Evolutionary conservation across 2,113 vertebrate species (phyloP).

Genomic region (Romanogobio albipinnatus): DNA sequence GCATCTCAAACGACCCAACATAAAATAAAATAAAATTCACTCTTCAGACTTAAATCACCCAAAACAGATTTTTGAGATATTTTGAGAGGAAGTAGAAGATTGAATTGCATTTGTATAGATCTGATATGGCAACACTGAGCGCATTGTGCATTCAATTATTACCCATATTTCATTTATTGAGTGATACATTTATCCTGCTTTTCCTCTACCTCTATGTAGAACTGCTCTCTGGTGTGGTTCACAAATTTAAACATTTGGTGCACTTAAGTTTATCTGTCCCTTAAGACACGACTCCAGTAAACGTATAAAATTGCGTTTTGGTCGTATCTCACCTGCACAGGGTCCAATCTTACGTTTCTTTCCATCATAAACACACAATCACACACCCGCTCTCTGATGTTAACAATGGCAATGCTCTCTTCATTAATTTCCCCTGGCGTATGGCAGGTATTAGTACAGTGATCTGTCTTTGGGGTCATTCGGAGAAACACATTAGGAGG

Average conservation of each 20-base stretch:
- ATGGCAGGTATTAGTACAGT: slow-evolving; percentile 42
- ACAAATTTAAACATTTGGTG: background rate
- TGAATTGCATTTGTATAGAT: background rate
- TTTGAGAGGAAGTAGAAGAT: background rate
- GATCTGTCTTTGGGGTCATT: slow-evolving; percentile 42
- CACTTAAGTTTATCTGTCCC: background rate
- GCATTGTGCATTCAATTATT: background rate
- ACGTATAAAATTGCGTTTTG: background rate
- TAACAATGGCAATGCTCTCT: slow-evolving; percentile 22
- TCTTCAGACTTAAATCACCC: too few species aligned
- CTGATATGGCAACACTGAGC: background rate
- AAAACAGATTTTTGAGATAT: background rate
- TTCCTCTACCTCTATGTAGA: background rate
- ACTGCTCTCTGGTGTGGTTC: background rate
- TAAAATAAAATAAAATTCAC: too few species aligned
- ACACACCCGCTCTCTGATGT: background rate
- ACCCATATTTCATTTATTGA: background rate
- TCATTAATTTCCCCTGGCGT: slow-evolving; percentile 49
- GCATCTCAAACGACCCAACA: too few species aligned
- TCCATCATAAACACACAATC: background rate
- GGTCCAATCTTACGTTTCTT: background rate
- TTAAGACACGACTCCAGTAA: background rate
- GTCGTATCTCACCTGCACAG: background rate
- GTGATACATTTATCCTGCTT: background rate
- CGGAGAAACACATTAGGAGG: slow-evolving; percentile 36